A percentile compares a stretch with the other conserved stretches of the same genome.
Conservation (phyloP, 2,888 invertebrate species). For the Amiota mariae region DNA sequence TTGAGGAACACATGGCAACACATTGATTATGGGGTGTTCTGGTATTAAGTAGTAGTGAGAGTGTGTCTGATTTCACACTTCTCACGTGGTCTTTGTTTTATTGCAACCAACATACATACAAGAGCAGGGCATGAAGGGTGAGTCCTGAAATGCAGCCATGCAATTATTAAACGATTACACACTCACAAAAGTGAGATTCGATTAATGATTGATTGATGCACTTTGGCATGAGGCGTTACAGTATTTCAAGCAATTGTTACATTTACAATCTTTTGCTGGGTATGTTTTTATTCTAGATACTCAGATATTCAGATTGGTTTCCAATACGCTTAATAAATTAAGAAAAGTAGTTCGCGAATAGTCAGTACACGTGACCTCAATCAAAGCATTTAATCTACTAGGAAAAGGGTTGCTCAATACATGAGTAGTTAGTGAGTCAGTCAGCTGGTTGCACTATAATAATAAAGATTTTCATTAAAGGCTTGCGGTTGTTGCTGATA, state of each 20-base stretch:
- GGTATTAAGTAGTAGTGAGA: background rate
- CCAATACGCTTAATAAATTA: constrained; percentile 12
- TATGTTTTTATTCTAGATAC: background rate
- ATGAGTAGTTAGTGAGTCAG: background rate
- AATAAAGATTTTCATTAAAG: background rate
- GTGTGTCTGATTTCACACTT: constrained; percentile 23
- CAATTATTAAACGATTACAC: constrained; percentile 21
- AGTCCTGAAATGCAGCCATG: constrained; percentile 7
- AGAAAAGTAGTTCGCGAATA: constrained; percentile 10
- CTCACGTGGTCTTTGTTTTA: background rate
- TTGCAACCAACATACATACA: too few species aligned
- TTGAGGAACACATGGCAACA: background rate
- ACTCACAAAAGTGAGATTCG: background rate
- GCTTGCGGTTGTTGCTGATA: background rate
- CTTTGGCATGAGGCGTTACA: background rate
- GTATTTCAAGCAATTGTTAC: constrained; percentile 3
- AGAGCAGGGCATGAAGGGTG: background rate
- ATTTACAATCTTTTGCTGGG: background rate
- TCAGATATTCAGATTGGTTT: background rate
- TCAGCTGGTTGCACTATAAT: background rate
- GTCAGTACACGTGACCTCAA: constrained; percentile 7
- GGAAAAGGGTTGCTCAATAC: background rate
- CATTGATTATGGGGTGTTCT: background rate
- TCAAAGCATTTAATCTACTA: constrained; percentile 15
- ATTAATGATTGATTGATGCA: constrained; percentile 4